Evolutionary conservation across 2,888 invertebrate species (phyloP), one percentile per base, ranked within the genome.

Genomic region (Ferdinandea cuprea): DNA sequence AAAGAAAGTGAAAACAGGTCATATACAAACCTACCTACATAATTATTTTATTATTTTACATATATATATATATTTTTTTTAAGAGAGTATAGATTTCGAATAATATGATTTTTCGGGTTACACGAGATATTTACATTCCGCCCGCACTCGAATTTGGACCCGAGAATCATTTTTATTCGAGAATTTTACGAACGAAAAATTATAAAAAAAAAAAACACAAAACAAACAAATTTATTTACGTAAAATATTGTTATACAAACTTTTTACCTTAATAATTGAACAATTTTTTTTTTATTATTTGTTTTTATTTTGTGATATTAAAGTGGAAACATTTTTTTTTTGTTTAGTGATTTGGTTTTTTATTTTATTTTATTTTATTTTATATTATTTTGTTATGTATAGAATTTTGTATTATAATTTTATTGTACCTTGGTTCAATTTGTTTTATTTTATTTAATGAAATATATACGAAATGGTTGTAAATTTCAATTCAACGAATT

Each of bases 21-120:
- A 5, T 44, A 11, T 35, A 35, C n/a, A 9, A 35, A 35, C 25
- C 25, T 25, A 25, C 21, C 28, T 15, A 21, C n/a, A n/a, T n/a
- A n/a, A n/a, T n/a, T n/a, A n/a, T n/a, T n/a, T n/a, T n/a, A n/a
- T n/a, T 37, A 19, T 44, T 19, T 19, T 21, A 19, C 11, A 13
- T 40, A 15, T n/a, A n/a, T n/a, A n/a, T n/a, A n/a, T n/a, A n/a
- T n/a, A 35, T 35, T 48, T 56, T 74, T 80, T 68, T 40, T 78
- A 66, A 78, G 83, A 83, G 83, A 83, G 83, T 78, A 83, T 83
- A 78, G 83, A 83, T 83, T 83, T 72, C 72, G 83, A 59, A 50
- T 78, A 83, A 78, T 78, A 78, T 78, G 78, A 78, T 42, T 44
- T 59, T 44, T 40, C 50, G 50, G 78, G 66, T 46, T 9, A 4